Percentiles rank a stretch among this genome's conserved stretches.
Evolutionary conservation across 2,888 invertebrate genomes (phyloP).

Genomic region (Lordiphosa fenestrarum): DNA sequence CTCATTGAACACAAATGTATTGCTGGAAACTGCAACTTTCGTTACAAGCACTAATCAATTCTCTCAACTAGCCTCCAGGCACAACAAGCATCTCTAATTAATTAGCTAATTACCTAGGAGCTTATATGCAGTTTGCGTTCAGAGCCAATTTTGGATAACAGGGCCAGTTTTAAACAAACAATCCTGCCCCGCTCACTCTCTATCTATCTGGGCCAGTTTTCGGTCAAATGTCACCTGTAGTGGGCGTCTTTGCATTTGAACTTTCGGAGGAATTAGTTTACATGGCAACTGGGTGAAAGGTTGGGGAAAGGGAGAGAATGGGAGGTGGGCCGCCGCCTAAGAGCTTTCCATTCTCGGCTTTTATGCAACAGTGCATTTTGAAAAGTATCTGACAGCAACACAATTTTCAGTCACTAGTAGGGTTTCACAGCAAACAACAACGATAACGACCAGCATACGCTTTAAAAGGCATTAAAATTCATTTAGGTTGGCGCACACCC

Average conservation of each 20-base stretch:
- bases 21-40: too few relatives aligned
- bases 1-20: too few relatives aligned
- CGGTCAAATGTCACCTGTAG: conserved; percentile 44
- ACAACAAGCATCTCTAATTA: conserved; percentile 19
- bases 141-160: background rate
- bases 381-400: conserved; percentile 41
- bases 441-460: conserved; percentile 36
- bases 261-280: conserved; percentile 41
- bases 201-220: conserved; percentile 30
- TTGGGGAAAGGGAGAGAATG: background rate
- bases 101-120: conserved; percentile 45
- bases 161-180: conserved; percentile 7
- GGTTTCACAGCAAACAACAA: conserved; percentile 41
- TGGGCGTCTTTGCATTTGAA: conserved; percentile 41
- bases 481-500: conserved; percentile 54
- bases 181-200: background rate
- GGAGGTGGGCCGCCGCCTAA: conserved; percentile 2
- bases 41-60: too few relatives aligned
- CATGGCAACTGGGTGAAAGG: conserved; percentile 41
- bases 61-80: background rate
- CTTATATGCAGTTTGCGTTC: conserved; percentile 1
- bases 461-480: conserved; percentile 69
- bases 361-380: conserved; percentile 69
- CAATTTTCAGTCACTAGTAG: conserved; percentile 44
- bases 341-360: conserved; percentile 60